Evolutionary conservation across 2,797 vertebrate genomes (phyloP).

Genomic region (Odontamblyopus lacepedii): DNA sequence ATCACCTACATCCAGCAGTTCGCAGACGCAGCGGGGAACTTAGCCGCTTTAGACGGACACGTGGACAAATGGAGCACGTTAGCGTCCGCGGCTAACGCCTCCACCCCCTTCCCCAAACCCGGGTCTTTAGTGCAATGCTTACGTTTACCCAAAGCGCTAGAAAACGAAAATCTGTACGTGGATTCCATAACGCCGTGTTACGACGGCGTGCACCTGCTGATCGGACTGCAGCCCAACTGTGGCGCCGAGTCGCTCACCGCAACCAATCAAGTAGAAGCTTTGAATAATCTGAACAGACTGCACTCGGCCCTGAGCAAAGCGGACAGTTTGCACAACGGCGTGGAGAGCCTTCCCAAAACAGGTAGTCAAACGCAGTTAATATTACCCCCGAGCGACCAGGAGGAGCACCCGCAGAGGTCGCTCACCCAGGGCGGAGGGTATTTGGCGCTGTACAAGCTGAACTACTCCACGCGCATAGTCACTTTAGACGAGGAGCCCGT

Average conservation of each 20-base stretch:
- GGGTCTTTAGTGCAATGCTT: constrained; percentile 95
- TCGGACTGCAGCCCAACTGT: constrained; percentile 87
- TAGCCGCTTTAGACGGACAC: constrained; percentile 87
- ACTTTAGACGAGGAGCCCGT: constrained; percentile 95
- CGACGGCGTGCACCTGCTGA: constrained; percentile 94
- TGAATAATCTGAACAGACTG: constrained; percentile 98
- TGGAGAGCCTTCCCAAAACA: constrained; percentile 82
- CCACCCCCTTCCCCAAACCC: constrained; percentile 80
- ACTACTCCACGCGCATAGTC: constrained; percentile 96
- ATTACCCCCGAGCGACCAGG: constrained; percentile 74
- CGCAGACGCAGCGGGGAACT: constrained; percentile 90
- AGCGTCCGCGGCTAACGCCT: constrained; percentile 49
- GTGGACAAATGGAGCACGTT: constrained; percentile 94
- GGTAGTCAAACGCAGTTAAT: constrained; percentile 81
- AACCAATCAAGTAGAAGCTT: constrained; percentile 98
- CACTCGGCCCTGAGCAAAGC: constrained; percentile 96
- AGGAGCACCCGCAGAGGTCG: constrained; percentile 67
- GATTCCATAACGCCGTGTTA: constrained; percentile 97
- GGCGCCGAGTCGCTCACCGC: constrained; percentile 89
- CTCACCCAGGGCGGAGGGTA: constrained; percentile 89
- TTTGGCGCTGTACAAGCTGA: constrained; percentile 95
- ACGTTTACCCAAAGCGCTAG: constrained; percentile 92
- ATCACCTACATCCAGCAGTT: constrained; percentile 99
- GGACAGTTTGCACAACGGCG: constrained; percentile 81
- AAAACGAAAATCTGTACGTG: constrained; percentile 95